Evolutionary conservation across 2,113 vertebrate genomes (phyloP).

Genomic region (Thalassoma bifasciatum): DNA sequence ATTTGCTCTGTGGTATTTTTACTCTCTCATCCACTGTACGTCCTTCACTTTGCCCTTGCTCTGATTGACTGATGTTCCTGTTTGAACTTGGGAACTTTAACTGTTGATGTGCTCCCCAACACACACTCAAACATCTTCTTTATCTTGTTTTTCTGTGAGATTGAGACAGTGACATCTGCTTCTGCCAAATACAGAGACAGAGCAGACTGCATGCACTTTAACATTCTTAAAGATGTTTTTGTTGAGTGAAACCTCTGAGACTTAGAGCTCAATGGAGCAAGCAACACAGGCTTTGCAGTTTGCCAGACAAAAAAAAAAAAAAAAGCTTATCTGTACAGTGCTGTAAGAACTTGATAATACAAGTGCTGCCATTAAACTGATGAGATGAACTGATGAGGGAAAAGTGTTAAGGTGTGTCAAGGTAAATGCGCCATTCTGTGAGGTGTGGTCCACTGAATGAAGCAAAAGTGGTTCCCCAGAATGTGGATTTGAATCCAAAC

Average conservation of each 20-base stretch:
- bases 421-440: slow-evolving; percentile 28
- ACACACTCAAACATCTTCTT: background rate
- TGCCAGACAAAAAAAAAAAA: slow-evolving; percentile 26
- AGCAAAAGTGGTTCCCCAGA: slow-evolving; percentile 10
- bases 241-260: slow-evolving; percentile 10
- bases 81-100: slow-evolving; percentile 18
- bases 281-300: slow-evolving; percentile 17
- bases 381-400: slow-evolving; percentile 35
- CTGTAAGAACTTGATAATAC: slow-evolving; percentile 35
- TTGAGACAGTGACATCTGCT: slow-evolving; percentile 10
- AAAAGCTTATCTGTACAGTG: slow-evolving; percentile 30
- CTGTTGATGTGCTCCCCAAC: background rate
- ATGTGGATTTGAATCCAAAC: slow-evolving; percentile 13
- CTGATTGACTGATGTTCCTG: background rate
- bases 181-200: background rate
- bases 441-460: slow-evolving; percentile 31
- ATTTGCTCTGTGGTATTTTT: slow-evolving; percentile 20
- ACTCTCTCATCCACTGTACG: background rate
- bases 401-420: slow-evolving; percentile 44
- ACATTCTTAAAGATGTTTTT: slow-evolving; percentile 10
- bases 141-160: background rate
- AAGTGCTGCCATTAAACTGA: slow-evolving; percentile 40
- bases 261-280: slow-evolving; percentile 28
- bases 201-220: background rate
- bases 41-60: background rate